These are phyloP conservation scores for Colaptes auratus DNA, from an alignment of 2,113 vertebrate species.

Conservation along the genomic window DNA sequence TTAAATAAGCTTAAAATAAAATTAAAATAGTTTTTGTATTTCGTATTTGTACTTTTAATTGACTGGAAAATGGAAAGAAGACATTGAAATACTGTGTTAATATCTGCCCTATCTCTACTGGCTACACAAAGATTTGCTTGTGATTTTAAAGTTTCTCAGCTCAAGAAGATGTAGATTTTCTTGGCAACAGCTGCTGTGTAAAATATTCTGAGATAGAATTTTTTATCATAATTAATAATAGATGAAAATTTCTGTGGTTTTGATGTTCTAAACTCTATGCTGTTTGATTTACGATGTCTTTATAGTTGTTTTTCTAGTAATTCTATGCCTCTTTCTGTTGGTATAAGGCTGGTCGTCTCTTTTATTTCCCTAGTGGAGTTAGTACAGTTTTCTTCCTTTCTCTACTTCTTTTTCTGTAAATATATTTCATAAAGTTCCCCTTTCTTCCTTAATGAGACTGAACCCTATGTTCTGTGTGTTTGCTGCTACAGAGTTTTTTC, in stretches of 20 bases:
- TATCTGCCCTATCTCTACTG: conserved; percentile 62
- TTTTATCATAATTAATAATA: conserved; percentile 88
- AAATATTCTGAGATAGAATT: conserved; percentile 88
- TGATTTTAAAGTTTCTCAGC: conserved; percentile 74
- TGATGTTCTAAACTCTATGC: conserved; percentile 86
- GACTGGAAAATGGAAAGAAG: conserved; percentile 69
- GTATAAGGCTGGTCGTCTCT: conserved; percentile 62
- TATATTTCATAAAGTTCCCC: conserved; percentile 58
- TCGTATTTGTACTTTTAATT: conserved; percentile 67
- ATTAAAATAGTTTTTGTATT: conserved; percentile 64
- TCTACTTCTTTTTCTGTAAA: conserved; percentile 43
- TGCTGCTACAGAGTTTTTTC: not conserved
- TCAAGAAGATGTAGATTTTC: conserved; percentile 79
- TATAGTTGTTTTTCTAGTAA: conserved; percentile 83
- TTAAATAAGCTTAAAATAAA: conserved; percentile 70
- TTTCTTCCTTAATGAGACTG: conserved; percentile 59
- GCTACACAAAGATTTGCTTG: conserved; percentile 65
- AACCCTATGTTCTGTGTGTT: not conserved
- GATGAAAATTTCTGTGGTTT: conserved; percentile 84
- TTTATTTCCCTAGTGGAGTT: conserved; percentile 64
- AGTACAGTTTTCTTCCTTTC: conserved; percentile 44
- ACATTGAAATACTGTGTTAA: conserved; percentile 60
- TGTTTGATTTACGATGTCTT: conserved; percentile 83
- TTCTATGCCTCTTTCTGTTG: conserved; percentile 73
- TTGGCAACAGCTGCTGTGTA: conserved; percentile 78